Evolutionary conservation across 1,140 invertebrate species (phyloP).

Genomic region (Zaprionus capensis): DNA sequence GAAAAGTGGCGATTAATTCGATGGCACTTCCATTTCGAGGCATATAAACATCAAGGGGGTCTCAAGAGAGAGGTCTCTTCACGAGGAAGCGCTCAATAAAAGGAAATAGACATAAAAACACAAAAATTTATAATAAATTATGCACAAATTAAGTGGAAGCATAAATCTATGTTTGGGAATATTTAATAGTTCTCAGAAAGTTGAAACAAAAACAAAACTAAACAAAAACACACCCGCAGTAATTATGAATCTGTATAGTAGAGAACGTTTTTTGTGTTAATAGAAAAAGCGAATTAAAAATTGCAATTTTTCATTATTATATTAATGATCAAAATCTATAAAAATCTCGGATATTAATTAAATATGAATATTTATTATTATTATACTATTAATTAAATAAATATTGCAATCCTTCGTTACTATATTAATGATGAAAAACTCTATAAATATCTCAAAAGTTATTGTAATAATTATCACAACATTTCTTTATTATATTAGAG

Average conservation of each 20-base stretch:
- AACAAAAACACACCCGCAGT: neutral
- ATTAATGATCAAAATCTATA: neutral
- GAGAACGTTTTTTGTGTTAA: neutral
- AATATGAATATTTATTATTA: neutral
- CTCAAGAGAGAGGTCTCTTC: conserved; percentile 25
- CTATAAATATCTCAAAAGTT: too few species aligned
- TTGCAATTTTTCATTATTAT: neutral
- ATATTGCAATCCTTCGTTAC: neutral
- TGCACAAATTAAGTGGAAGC: conserved; percentile 48
- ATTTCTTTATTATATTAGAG: too few species aligned
- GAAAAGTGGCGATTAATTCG: conserved; percentile 77
- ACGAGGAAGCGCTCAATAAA: conserved; percentile 31
- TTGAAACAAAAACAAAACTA: neutral
- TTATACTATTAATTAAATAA: neutral
- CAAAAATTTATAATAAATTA: conserved; percentile 66
- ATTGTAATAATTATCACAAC: neutral
- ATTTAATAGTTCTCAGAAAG: neutral
- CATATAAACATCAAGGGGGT: conserved; percentile 67
- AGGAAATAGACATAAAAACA: conserved; percentile 37
- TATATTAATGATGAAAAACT: too few species aligned
- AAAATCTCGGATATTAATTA: neutral
- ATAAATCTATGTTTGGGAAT: conserved; percentile 44
- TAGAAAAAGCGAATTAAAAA: neutral
- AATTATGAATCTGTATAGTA: neutral
- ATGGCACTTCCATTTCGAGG: conserved; percentile 80